Evolutionary conservation across 2,888 invertebrate genomes (phyloP), one percentile per base, ranked within the genome.

Genomic region (Catocala fraxini): DNA sequence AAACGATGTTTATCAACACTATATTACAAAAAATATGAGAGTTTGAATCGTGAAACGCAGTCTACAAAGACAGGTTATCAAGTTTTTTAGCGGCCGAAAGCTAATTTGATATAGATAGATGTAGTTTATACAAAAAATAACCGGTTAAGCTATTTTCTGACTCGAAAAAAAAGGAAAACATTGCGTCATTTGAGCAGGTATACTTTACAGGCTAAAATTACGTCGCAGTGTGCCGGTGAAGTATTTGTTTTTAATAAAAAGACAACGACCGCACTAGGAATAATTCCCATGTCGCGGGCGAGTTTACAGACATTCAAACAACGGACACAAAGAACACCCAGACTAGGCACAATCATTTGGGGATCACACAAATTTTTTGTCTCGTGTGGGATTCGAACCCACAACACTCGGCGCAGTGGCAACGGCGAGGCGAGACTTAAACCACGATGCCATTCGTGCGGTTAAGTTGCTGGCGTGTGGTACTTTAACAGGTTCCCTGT

Each of bases 161-260:
- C n/a, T 3, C 1, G 5, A 51, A 41, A 53, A 54, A 59, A 49
- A 48, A 42, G 34, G 34, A 48, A 53, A 54, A 60, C 55, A 51
- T 15, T 9, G 48, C 42, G 49, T 12, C 43, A 15, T 4, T 35
- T 43, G 49, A 49, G 13, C 12, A 9, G 49, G n/a, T 51, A 5
- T 55, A 46, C 55, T 51, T 55, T 46, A 60, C 55, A 59, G n/a
- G 25, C 35, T 49, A 25, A 39, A 52, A 53, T 41, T 47, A 47
- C 15, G 53, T 42, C 47, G 42, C 48, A 53, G 47, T 48, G 42
- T 42, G 51, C 11, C 33, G 51, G 13, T 15, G 46, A 58, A 43
- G 15, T 15, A 1, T 33, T 25, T 52, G 25, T 34, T 10, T 7
- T 33, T 33, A 48, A n/a, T 13, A 47, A 25, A 34, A 48, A 25